Percentiles rank a stretch among this genome's conserved stretches.
Evolutionary conservation across 1,140 invertebrate genomes (phyloP).

Genomic region (Philopotamus ludificatus): DNA sequence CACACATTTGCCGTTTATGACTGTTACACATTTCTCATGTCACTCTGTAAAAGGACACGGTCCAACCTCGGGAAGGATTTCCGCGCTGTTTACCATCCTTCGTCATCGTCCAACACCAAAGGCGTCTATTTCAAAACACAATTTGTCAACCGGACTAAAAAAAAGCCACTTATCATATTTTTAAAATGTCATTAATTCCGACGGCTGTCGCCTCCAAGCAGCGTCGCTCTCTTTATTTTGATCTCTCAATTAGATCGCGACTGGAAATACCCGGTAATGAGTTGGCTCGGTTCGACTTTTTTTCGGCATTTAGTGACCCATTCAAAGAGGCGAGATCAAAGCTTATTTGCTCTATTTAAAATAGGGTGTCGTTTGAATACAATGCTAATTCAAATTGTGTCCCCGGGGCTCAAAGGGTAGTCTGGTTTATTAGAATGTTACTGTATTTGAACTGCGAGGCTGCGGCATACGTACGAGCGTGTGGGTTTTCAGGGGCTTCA

Average conservation of each 20-base stretch:
- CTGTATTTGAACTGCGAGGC: slow-evolving; percentile 5
- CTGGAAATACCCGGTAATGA: background rate
- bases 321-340: too few species aligned
- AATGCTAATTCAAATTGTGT: slow-evolving; percentile 19
- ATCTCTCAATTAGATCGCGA: slow-evolving; percentile 15
- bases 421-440: slow-evolving; percentile 4
- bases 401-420: background rate
- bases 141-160: slow-evolving; percentile 39
- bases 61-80: slow-evolving; percentile 24
- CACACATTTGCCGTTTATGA: too few species aligned
- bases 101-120: slow-evolving; percentile 25
- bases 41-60: background rate
- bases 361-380: slow-evolving; percentile 18
- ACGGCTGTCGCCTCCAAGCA: background rate
- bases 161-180: slow-evolving; percentile 36
- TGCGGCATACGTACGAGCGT: too few species aligned
- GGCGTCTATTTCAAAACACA: slow-evolving; percentile 39
- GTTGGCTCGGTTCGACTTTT: background rate
- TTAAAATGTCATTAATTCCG: background rate
- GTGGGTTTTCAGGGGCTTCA: too few species aligned
- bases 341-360: slow-evolving; percentile 12
- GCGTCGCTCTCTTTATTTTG: slow-evolving; percentile 14
- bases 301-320: background rate
- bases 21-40: too few species aligned
- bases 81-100: slow-evolving; percentile 26